phyloP scores from a whole-genome alignment of 2,888 invertebrate species.

The Brachypterus glaber region DNA sequence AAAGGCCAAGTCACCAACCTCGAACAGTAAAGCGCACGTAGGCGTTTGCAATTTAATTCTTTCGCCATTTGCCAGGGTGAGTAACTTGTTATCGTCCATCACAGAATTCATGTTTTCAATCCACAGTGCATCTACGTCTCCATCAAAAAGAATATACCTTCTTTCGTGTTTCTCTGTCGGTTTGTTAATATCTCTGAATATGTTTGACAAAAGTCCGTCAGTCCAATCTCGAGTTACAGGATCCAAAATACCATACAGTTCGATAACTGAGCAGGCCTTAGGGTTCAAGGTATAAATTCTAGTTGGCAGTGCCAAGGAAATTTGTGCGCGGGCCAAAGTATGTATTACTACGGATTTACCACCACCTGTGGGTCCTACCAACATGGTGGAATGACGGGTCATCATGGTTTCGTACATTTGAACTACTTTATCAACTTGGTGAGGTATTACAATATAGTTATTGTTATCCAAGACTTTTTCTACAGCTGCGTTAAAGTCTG shows the following conservation, averaged over 20 bases:
- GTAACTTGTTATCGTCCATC: conserved; percentile 87
- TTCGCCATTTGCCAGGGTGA: conserved; percentile 83
- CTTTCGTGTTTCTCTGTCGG: conserved; percentile 63
- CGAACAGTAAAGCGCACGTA: conserved; percentile 72
- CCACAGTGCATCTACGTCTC: conserved; percentile 91
- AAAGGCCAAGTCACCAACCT: conserved; percentile 80
- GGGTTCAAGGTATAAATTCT: conserved; percentile 76
- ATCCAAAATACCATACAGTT: conserved; percentile 81
- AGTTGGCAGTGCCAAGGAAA: conserved; percentile 63
- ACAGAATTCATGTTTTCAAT: conserved; percentile 97
- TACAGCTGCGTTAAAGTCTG: conserved; percentile 75
- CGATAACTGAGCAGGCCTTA: conserved; percentile 81
- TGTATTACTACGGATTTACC: conserved; percentile 83
- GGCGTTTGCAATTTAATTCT: conserved; percentile 62
- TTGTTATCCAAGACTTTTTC: conserved; percentile 55
- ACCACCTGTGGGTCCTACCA: conserved; percentile 88
- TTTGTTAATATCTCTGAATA: conserved; percentile 85
- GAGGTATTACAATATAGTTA: conserved; percentile 57
- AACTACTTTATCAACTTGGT: conserved; percentile 61
- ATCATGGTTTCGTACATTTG: conserved; percentile 93
- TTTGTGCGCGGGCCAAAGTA: conserved; percentile 69
- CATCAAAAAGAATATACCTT: conserved; percentile 74
- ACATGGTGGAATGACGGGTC: conserved; percentile 85
- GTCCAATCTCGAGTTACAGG: conserved; percentile 85
- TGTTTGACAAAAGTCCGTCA: conserved; percentile 81